Conservation (phyloP, 2,888 invertebrate species). For the Brachypalpus laphriformis region DNA sequence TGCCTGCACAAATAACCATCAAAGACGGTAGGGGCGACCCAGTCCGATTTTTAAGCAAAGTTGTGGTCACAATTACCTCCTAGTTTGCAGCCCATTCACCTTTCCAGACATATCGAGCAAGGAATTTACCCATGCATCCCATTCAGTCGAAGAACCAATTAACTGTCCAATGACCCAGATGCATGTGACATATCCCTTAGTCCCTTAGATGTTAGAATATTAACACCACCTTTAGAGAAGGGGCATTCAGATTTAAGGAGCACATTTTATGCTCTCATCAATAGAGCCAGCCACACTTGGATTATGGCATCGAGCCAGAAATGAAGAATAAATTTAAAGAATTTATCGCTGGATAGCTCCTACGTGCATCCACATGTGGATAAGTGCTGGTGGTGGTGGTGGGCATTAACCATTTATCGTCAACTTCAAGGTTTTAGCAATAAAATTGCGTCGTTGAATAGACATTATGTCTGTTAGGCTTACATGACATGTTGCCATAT, state of each 20-base stretch:
- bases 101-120: conserved; percentile 14
- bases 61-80: background rate
- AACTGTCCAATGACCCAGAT: conserved; percentile 54
- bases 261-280: conserved; percentile 40
- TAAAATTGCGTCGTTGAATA: conserved; percentile 59
- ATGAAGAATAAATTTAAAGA: conserved; percentile 55
- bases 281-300: conserved; percentile 36
- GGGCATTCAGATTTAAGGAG: conserved; percentile 25
- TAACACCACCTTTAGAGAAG: conserved; percentile 11
- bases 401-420: conserved; percentile 67
- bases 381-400: conserved; percentile 26
- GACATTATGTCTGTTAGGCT: conserved; percentile 62
- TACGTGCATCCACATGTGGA: conserved; percentile 43
- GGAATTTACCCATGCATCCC: background rate
- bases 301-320: conserved; percentile 66
- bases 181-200: conserved; percentile 48
- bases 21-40: background rate
- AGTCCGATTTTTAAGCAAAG: background rate
- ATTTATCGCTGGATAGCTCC: conserved; percentile 57
- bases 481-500: conserved; percentile 48
- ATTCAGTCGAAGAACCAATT: conserved; percentile 13
- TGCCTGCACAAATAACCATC: conserved; percentile 20
- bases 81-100: conserved; percentile 32
- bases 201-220: background rate
- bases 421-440: conserved; percentile 52